Percentiles rank a stretch among this genome's conserved stretches.
phyloP scores from a whole-genome alignment of 2,797 vertebrate genomes.

The Threskiornis aethiopicus region DNA sequence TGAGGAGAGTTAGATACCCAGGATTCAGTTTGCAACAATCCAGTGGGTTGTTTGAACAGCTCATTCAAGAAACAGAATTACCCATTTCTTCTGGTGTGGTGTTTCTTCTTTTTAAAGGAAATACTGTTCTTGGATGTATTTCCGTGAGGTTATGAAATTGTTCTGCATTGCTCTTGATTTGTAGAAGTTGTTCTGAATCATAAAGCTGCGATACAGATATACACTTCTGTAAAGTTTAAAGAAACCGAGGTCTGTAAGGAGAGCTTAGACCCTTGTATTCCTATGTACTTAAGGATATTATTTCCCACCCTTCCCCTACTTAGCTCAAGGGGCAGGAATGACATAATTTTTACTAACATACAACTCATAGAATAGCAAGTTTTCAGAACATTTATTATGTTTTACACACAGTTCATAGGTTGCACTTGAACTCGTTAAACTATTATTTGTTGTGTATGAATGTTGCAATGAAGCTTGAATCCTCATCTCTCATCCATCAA shows the following conservation, averaged over 20 bases:
- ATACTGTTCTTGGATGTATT: not conserved
- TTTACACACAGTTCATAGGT: not conserved
- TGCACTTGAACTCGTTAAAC: not conserved
- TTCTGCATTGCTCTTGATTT: not conserved
- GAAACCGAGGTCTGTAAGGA: not conserved
- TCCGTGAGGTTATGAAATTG: not conserved
- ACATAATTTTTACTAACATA: not conserved
- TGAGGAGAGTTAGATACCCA: not conserved
- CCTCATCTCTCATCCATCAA: not conserved
- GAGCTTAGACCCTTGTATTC: not conserved
- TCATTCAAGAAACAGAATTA: not conserved
- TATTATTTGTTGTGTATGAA: not conserved
- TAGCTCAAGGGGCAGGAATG: accelerated
- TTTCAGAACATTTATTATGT: not conserved
- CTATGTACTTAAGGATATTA: not conserved
- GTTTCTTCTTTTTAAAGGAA: not conserved
- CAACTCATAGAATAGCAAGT: not conserved
- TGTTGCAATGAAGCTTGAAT: not conserved
- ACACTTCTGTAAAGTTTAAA: not conserved
- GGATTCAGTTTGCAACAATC: not conserved
- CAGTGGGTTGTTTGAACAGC: not conserved
- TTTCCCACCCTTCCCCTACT: not conserved
- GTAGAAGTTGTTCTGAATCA: not conserved
- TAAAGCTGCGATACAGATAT: not conserved
- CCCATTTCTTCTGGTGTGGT: not conserved